Conservation (phyloP, 1,140 invertebrate species). For the Temnothorax nylanderi region DNA sequence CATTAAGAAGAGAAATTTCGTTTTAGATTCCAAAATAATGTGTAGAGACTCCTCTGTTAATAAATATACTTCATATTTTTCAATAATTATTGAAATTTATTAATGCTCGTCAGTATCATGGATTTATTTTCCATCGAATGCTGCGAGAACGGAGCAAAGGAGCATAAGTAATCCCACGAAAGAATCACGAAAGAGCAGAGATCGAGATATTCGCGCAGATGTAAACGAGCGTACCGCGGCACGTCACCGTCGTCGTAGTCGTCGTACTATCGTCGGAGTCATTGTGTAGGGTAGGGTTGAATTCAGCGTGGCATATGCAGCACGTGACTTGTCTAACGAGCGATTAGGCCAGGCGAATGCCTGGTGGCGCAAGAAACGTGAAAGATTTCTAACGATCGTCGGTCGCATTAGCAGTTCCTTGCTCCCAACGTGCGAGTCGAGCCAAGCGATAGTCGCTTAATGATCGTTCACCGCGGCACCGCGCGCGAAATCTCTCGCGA, state of each 20-base stretch:
- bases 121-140: not conserved
- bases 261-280: not conserved
- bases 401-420: constrained; percentile 56
- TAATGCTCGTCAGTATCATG: too few species aligned
- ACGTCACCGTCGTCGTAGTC: not conserved
- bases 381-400: constrained; percentile 55
- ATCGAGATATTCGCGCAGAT: constrained; percentile 7
- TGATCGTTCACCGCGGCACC: constrained; percentile 28
- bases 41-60: too few species aligned
- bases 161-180: not conserved
- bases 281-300: constrained; percentile 8
- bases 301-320: constrained; percentile 28
- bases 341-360: constrained; percentile 46
- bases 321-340: constrained; percentile 61
- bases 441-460: constrained; percentile 41
- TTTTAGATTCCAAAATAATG: too few species aligned
- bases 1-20: too few species aligned
- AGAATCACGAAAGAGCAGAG: not conserved
- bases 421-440: constrained; percentile 24
- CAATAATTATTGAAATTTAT: not conserved
- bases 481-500: constrained; percentile 28
- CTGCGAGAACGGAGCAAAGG: not conserved
- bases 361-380: constrained; percentile 46
- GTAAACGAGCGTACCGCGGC: not conserved
- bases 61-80: not conserved